Conservation (phyloP, 2,113 vertebrate genomes). For the Gyps fulvus region DNA sequence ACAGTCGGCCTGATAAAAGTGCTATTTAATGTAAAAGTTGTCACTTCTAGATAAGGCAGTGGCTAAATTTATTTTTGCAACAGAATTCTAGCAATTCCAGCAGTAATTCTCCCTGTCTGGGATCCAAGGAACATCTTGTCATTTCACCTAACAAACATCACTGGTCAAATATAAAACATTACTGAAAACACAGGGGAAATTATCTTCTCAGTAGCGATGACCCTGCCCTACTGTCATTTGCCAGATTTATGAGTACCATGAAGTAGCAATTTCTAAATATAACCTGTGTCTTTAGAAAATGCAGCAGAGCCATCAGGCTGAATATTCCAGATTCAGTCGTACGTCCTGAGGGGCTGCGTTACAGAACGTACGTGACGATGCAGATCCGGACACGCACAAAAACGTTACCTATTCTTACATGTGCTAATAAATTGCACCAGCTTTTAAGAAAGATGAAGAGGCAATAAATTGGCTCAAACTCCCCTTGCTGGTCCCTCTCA, state of each 20-base stretch:
- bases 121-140: neutral
- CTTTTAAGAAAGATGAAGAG: neutral
- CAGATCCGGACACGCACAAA: neutral
- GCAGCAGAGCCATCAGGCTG: neutral
- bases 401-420: fast-evolving
- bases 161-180: neutral
- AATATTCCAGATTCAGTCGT: fast-evolving
- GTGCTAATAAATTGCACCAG: neutral
- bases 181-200: neutral
- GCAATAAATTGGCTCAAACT: neutral
- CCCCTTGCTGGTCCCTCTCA: neutral
- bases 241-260: neutral
- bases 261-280: neutral
- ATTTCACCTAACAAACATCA: neutral
- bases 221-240: neutral
- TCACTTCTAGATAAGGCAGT: neutral
- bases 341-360: fast-evolving
- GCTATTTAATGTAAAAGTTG: neutral
- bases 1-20: neutral
- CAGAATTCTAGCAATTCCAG: neutral
- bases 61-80: neutral
- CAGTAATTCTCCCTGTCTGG: neutral
- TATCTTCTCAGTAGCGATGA: fast-evolving
- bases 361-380: fast-evolving
- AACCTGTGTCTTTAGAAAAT: neutral